A percentile compares a stretch with the other conserved stretches of the same genome.
These are phyloP conservation scores for Tetramorium parvispinum DNA, from an alignment of 1,140 invertebrate genomes.

Conservation along the genomic window DNA sequence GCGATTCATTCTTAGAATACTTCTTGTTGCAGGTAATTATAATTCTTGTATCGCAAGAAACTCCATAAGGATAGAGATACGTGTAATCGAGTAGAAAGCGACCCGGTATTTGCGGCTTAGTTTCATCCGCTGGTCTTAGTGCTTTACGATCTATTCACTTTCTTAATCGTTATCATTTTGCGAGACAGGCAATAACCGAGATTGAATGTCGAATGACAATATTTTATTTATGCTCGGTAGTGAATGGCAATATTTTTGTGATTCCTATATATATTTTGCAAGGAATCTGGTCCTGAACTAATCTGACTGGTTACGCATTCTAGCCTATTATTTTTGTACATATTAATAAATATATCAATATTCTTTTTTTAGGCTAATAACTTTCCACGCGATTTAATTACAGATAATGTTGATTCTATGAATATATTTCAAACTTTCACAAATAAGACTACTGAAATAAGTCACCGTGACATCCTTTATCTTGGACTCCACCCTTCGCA, in stretches of 20 bases:
- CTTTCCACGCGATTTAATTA: background rate
- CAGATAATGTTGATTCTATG: background rate
- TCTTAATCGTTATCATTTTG: slow-evolving; percentile 40
- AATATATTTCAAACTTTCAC: slow-evolving; percentile 2
- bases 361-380: background rate
- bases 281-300: background rate
- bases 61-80: slow-evolving; percentile 19
- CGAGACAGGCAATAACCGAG: background rate
- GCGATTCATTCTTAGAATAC: background rate
- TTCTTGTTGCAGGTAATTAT: slow-evolving; percentile 27
- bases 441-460: background rate
- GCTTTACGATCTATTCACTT: slow-evolving; percentile 33
- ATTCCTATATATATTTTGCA: background rate
- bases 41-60: slow-evolving; percentile 29
- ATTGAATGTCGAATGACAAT: slow-evolving; percentile 25
- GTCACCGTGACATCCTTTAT: background rate
- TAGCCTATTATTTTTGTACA: background rate
- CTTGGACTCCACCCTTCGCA: background rate
- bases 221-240: slow-evolving; percentile 1
- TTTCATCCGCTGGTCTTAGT: background rate
- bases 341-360: slow-evolving; percentile 5
- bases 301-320: background rate
- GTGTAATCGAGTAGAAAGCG: slow-evolving; percentile 37
- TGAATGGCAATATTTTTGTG: background rate
- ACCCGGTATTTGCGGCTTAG: slow-evolving; percentile 19